Evolutionary conservation across 2,888 invertebrate species (phyloP).

Genomic region (Choreutis nemorana): DNA sequence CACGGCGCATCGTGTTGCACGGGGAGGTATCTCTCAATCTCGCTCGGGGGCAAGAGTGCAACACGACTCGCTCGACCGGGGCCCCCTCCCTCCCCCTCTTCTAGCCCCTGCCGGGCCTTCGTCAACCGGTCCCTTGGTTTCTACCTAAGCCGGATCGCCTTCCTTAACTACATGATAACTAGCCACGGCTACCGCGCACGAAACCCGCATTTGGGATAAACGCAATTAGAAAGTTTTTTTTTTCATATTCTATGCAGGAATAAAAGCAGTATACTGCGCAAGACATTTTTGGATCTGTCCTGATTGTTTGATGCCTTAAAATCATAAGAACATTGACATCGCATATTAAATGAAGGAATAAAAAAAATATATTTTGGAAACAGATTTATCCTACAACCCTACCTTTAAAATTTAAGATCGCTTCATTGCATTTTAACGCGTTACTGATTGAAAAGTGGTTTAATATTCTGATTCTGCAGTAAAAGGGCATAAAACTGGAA

Average conservation of each 20-base stretch:
- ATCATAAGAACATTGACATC: too few species aligned
- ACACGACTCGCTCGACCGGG: constrained; percentile 30
- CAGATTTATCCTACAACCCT: too few species aligned
- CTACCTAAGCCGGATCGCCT: constrained; percentile 20
- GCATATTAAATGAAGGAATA: too few species aligned
- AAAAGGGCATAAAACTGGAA: constrained; percentile 13
- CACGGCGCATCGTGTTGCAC: constrained; percentile 27
- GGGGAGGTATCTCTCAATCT: constrained; percentile 44
- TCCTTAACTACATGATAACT: constrained; percentile 41
- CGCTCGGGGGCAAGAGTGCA: constrained; percentile 35
- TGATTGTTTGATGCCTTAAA: too few species aligned
- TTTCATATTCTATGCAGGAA: too few species aligned
- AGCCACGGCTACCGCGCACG: constrained; percentile 23
- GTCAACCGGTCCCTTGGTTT: constrained; percentile 31
- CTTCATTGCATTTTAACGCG: background rate
- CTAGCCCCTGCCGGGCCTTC: background rate
- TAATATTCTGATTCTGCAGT: constrained; percentile 3
- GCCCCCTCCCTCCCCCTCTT: constrained; percentile 15
- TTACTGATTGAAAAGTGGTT: background rate
- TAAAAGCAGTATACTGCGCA: too few species aligned
- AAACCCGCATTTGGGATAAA: constrained; percentile 15
- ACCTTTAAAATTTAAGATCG: too few species aligned
- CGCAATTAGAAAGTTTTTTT: too few species aligned
- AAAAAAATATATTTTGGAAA: too few species aligned
- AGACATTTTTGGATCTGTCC: too few species aligned